A percentile compares a stretch with the other conserved stretches of the same genome.
Evolutionary conservation across 2,113 vertebrate genomes (phyloP).

Genomic region (Hypocryptadius cinnamomeus): DNA sequence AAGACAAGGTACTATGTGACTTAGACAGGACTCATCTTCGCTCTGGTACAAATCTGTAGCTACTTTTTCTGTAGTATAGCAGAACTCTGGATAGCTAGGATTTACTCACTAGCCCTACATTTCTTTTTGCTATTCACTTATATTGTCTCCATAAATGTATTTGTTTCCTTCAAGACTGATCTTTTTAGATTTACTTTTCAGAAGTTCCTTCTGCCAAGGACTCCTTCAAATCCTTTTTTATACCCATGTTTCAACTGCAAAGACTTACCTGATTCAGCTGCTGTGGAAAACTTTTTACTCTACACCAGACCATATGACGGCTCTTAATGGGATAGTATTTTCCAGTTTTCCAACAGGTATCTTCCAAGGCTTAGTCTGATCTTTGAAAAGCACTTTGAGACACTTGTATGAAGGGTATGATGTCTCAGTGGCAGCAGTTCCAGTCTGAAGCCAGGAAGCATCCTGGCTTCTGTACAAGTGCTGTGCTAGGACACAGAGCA

Average conservation of each 20-base stretch:
- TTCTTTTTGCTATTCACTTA: background rate
- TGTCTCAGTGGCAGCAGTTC: background rate
- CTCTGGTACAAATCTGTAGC: background rate
- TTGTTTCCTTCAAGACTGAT: background rate
- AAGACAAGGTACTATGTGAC: background rate
- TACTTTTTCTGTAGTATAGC: background rate
- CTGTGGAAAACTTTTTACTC: background rate
- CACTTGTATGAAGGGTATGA: background rate
- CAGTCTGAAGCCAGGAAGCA: background rate
- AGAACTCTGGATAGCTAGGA: background rate
- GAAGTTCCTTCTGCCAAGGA: background rate
- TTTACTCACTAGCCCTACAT: background rate
- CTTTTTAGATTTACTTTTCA: background rate
- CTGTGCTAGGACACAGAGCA: accelerated
- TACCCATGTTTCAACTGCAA: background rate
- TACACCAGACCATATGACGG: background rate
- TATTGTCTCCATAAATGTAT: background rate
- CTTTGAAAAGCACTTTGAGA: background rate
- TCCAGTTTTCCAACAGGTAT: background rate
- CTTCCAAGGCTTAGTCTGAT: background rate
- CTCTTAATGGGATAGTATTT: background rate
- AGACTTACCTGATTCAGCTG: background rate
- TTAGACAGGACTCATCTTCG: background rate
- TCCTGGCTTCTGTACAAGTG: background rate
- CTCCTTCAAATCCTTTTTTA: background rate